Evolutionary conservation across 1,140 invertebrate species (phyloP).

Genomic region (Drosophila littoralis): DNA sequence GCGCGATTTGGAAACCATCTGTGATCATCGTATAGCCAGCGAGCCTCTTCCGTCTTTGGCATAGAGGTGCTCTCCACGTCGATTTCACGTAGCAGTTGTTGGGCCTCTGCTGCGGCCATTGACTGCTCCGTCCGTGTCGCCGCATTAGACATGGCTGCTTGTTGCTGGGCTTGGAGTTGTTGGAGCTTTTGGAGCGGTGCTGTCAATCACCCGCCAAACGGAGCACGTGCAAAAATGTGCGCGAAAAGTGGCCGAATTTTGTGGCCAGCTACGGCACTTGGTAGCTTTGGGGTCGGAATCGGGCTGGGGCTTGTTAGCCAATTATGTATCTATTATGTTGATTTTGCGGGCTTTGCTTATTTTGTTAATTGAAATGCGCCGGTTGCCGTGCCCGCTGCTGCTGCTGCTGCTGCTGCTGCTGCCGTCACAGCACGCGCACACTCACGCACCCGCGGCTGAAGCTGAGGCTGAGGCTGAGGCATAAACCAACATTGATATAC

Average conservation of each 20-base stretch:
- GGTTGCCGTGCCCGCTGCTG: conserved; percentile 36
- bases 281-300: conserved; percentile 5
- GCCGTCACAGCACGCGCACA: conserved; percentile 51
- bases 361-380: conserved; percentile 77
- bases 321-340: conserved; percentile 50
- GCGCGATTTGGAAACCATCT: not conserved
- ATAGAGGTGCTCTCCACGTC: conserved; percentile 1
- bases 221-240: conserved; percentile 31
- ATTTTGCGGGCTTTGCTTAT: conserved; percentile 64
- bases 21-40: not conserved
- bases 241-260: conserved; percentile 10
- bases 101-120: conserved; percentile 5
- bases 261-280: conserved; percentile 6
- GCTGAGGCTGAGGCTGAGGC: not conserved
- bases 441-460: conserved; percentile 13
- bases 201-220: conserved; percentile 20
- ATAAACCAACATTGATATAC: conserved; percentile 35
- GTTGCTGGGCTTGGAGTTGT: not conserved
- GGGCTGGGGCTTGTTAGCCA: conserved; percentile 9
- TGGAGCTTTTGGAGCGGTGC: conserved; percentile 2
- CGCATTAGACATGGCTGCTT: conserved; percentile 25
- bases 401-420: conserved; percentile 3
- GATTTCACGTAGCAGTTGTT: conserved; percentile 16
- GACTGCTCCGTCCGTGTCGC: conserved; percentile 4
- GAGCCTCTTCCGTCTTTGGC: not conserved